Evolutionary conservation across 1,140 invertebrate genomes (phyloP).

Genomic region (Pseudomyrmex gracilis): DNA sequence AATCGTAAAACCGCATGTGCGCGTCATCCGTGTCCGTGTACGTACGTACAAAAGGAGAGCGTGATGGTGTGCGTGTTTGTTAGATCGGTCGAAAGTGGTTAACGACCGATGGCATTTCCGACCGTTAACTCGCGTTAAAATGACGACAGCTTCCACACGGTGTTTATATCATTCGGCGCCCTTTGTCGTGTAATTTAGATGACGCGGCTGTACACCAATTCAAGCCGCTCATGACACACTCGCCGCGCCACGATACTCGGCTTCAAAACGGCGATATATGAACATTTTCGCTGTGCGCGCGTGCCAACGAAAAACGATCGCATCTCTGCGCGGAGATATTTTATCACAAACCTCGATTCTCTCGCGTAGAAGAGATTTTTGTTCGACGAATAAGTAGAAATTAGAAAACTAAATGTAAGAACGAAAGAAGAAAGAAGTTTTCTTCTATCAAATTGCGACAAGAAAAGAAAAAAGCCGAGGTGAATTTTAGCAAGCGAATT

Average conservation of each 20-base stretch:
- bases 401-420: too few relatives aligned
- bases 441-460: too few relatives aligned
- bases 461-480: too few relatives aligned
- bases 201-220: conserved; percentile 26
- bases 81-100: conserved; percentile 57
- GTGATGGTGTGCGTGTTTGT: background rate
- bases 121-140: conserved; percentile 62
- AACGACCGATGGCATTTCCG: conserved; percentile 62
- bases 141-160: conserved; percentile 28
- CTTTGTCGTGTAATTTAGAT: conserved; percentile 65
- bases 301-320: too few relatives aligned
- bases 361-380: too few relatives aligned
- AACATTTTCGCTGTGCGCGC: background rate
- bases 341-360: too few relatives aligned
- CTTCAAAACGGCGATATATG: background rate
- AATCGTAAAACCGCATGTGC: conserved; percentile 52
- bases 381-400: too few relatives aligned
- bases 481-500: background rate
- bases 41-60: background rate
- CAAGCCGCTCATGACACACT: background rate
- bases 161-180: conserved; percentile 27
- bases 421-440: background rate
- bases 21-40: conserved; percentile 5
- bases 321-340: too few relatives aligned
- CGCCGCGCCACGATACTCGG: background rate